Percentiles rank a stretch among this genome's conserved stretches.
Evolutionary conservation across 2,797 vertebrate species (phyloP).

Genomic region (Falco berigora): DNA sequence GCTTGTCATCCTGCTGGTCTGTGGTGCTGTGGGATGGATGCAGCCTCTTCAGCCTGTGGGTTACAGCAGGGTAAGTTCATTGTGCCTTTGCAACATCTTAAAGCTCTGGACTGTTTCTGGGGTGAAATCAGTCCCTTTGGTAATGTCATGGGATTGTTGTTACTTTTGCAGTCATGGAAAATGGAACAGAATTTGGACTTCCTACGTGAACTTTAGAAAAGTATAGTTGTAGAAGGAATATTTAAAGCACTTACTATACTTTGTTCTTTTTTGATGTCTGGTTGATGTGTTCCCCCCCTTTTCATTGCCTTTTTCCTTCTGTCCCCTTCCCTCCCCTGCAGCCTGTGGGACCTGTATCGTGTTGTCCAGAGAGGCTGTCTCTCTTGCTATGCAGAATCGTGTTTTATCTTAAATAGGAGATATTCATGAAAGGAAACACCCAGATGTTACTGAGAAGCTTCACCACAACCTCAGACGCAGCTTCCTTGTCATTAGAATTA

Average conservation of each 20-base stretch:
- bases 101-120: not conserved
- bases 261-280: not conserved
- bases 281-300: not conserved
- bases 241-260: not conserved
- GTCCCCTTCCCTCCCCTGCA: not conserved
- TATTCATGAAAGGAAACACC: conserved; percentile 43
- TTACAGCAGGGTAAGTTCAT: not conserved
- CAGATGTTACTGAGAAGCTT: conserved; percentile 25
- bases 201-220: not conserved
- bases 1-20: not conserved
- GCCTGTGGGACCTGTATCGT: not conserved
- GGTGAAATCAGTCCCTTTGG: not conserved
- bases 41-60: not conserved
- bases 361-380: not conserved
- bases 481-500: not conserved
- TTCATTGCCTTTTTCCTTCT: not conserved
- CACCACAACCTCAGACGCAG: not conserved
- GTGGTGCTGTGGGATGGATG: not conserved
- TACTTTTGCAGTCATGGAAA: not conserved
- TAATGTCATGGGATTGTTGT: not conserved
- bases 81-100: not conserved
- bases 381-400: not conserved
- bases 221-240: not conserved
- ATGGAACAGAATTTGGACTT: not conserved
- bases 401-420: not conserved